Percentiles rank a stretch among this genome's conserved stretches.
phyloP scores from a whole-genome alignment of 2,113 vertebrate genomes.

The Eurypyga helias region DNA sequence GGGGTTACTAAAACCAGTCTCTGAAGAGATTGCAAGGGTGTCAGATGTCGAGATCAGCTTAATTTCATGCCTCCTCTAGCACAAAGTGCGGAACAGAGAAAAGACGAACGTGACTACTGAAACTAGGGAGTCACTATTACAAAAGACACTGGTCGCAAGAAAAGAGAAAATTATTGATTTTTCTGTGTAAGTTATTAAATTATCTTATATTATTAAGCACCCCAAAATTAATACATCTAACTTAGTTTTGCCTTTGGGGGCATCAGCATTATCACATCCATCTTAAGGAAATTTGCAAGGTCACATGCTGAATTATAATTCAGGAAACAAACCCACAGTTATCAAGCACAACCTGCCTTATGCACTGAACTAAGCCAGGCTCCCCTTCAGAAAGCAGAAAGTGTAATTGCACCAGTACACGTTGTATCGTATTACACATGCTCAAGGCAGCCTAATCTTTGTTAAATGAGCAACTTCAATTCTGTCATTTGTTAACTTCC shows the following conservation, averaged over 20 bases:
- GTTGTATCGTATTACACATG: background rate
- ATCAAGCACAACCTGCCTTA: background rate
- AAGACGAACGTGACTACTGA: background rate
- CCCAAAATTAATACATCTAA: background rate
- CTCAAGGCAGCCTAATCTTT: background rate
- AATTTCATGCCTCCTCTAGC: background rate
- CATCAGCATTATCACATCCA: background rate
- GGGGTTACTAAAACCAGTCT: background rate
- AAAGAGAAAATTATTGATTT: background rate
- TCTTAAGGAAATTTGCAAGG: background rate
- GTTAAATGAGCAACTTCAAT: background rate
- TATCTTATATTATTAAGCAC: background rate
- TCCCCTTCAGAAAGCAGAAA: background rate
- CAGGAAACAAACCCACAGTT: background rate
- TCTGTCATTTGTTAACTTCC: conserved; percentile 30
- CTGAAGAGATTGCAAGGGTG: background rate
- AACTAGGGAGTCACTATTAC: background rate
- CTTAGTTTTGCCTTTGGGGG: background rate
- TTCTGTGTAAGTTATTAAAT: no score
- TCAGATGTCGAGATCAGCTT: background rate
- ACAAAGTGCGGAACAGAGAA: background rate
- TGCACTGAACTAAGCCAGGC: background rate
- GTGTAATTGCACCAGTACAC: background rate
- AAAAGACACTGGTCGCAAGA: background rate
- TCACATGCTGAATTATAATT: background rate